Base-by-base conservation (phyloP, 2,797 vertebrate genomes). In the Enteromius anoplus region DNA sequence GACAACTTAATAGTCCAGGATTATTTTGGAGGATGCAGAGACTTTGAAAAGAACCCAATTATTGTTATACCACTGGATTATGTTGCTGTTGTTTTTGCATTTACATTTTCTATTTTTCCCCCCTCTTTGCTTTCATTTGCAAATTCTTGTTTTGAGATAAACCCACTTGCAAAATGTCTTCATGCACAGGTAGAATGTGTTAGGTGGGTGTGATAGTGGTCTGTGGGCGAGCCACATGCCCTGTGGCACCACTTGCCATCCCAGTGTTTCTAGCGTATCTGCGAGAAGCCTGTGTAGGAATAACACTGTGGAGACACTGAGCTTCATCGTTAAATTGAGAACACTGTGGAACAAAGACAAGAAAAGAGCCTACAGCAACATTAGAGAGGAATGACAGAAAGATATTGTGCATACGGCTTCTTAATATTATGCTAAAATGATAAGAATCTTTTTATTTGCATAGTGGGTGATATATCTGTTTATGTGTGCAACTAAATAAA, bases 241-340 rank as follows among this genome's bases (percentile, higher is more conserved):
- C 91, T 10, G 88, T 91, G 89, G 90, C 91, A 92, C 92, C 93
- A 93, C 93, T 94, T 95, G 90, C 89, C 93, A 95, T 91, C 80
- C 42, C 86, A 86, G 92, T 88, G 91, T 92, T 91, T 94, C 88
- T 89, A 88, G 90, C 86, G 85, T 91, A 88, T 87, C 90, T 88
- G 93, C 85, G 92, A 94, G 94, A 94, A 91, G 90, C 91, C 90
- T 88, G 91, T 92, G 90, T 91, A 91, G 88, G 91, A 92, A 91
- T 92, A 93, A 92, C 89, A 93, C 92, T 92, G 90, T 91, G 89
- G 90, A 92, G 88, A 58, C 58, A 5, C 83, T 87, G 89, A 60
- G 40, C 90, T 90, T 92, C 55, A 42, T 60, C 40, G 45, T 26
- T 34, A 53, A 53, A 60, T 26, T 34, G 40, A 78, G 42, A 66